A percentile compares a stretch with the other conserved stretches of the same genome.
Conservation (phyloP, 2,888 invertebrate genomes). For the Conops quadrifasciatus region DNA sequence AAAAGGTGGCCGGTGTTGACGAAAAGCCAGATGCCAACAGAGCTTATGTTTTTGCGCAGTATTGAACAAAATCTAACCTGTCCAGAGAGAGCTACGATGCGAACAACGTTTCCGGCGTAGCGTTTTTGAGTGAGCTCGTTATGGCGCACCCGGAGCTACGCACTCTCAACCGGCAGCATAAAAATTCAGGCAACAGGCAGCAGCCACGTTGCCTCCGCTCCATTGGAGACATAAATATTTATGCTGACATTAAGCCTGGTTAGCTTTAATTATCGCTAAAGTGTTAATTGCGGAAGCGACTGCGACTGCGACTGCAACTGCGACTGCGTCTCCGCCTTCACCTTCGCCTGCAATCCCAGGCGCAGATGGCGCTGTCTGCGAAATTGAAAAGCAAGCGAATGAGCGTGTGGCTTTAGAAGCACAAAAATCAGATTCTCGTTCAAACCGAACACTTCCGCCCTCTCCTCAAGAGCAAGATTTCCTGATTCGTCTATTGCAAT, state of each 20-base stretch:
- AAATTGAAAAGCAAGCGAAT: too few species aligned
- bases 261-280: slow-evolving; percentile 42
- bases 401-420: too few species aligned
- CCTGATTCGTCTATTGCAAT: too few species aligned
- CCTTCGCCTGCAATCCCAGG: too few species aligned
- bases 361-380: too few species aligned
- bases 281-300: slow-evolving; percentile 42
- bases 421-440: too few species aligned
- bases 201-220: slow-evolving; percentile 12
- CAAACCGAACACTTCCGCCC: too few species aligned
- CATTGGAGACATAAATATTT: slow-evolving; percentile 38
- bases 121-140: slow-evolving; percentile 12
- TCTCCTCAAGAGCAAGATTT: too few species aligned
- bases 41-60: not conserved
- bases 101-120: slow-evolving; percentile 16
- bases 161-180: slow-evolving; percentile 2
- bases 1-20: not conserved
- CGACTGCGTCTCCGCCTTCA: not conserved
- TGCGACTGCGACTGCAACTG: slow-evolving; percentile 20
- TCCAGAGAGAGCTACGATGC: not conserved
- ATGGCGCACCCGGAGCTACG: slow-evolving; percentile 1
- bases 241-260: slow-evolving; percentile 37
- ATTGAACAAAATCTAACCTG: not conserved
- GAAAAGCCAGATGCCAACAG: not conserved
- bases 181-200: slow-evolving; percentile 17